Conservation (phyloP, 2,113 vertebrate genomes). For the Butorides virescens region DNA sequence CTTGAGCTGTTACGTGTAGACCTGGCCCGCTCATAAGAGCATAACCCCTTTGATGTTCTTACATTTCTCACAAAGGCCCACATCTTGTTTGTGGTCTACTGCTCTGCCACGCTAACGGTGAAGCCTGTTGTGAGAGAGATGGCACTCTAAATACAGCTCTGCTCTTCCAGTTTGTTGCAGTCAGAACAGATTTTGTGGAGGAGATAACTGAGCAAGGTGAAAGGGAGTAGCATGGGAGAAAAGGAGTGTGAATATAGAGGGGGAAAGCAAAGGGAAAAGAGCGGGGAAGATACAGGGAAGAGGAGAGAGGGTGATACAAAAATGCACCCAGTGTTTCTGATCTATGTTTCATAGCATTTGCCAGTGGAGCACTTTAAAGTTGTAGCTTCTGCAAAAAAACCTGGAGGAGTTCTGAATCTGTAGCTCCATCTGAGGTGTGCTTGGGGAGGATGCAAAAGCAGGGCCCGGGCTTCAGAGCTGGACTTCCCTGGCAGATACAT, state of each 20-base stretch:
- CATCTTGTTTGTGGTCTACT: neutral
- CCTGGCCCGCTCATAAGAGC: neutral
- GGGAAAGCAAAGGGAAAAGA: neutral
- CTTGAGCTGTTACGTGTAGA: neutral
- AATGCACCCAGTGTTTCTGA: neutral
- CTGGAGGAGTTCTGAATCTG: neutral
- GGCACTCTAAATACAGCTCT: neutral
- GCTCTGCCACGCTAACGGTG: neutral
- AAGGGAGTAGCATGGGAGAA: neutral
- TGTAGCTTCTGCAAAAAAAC: neutral
- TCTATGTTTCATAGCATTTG: neutral
- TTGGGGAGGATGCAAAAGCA: neutral
- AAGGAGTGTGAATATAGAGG: neutral
- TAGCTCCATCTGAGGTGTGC: neutral
- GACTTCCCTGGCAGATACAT: neutral
- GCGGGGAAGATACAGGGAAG: neutral
- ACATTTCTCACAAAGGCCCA: neutral
- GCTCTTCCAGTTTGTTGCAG: neutral
- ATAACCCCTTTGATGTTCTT: neutral
- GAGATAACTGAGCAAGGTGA: neutral
- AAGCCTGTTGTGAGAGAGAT: neutral
- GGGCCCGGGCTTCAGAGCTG: neutral
- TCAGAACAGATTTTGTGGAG: neutral
- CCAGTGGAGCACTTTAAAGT: neutral
- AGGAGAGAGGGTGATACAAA: neutral